These are phyloP conservation scores for Myotis yumanensis DNA, from an alignment of 2,113 vertebrate genomes.

Conservation along the genomic window DNA sequence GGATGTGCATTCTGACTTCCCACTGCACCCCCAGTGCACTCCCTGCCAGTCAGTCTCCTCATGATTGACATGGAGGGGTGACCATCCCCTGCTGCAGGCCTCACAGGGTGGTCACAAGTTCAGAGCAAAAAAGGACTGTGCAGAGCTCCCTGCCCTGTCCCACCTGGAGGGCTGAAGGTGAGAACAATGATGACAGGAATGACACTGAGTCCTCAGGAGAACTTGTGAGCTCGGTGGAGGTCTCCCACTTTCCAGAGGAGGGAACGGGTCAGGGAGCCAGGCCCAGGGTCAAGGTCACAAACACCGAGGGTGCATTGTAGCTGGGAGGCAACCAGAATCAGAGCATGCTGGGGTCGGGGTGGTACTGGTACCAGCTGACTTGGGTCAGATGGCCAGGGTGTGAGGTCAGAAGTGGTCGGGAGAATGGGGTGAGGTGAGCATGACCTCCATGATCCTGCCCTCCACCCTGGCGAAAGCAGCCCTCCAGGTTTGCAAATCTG, in stretches of 20 bases:
- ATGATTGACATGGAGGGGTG: too few species aligned
- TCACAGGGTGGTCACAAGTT: too few species aligned
- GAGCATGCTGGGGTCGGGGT: background rate
- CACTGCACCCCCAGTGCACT: too few species aligned
- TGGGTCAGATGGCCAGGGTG: background rate
- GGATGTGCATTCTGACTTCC: background rate
- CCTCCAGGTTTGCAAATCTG: constrained; percentile 88
- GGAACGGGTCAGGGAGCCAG: too few species aligned
- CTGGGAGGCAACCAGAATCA: too few species aligned
- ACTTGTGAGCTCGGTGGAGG: constrained; percentile 69
- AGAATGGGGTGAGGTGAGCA: background rate
- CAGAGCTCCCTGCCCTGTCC: background rate
- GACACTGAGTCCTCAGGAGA: constrained; percentile 84
- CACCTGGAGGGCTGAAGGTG: background rate
- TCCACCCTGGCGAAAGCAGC: constrained; percentile 82
- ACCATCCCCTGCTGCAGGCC: too few species aligned
- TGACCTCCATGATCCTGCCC: background rate
- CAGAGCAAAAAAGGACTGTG: too few species aligned
- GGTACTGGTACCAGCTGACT: too few species aligned
- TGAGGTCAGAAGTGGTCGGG: too few species aligned
- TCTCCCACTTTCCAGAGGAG: constrained; percentile 77
- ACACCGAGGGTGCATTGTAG: fast-evolving
- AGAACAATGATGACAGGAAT: too few species aligned
- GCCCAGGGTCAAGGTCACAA: background rate
- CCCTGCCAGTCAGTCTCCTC: background rate